Conservation (phyloP, 2,113 vertebrate genomes). For the Vimba vimba region DNA sequence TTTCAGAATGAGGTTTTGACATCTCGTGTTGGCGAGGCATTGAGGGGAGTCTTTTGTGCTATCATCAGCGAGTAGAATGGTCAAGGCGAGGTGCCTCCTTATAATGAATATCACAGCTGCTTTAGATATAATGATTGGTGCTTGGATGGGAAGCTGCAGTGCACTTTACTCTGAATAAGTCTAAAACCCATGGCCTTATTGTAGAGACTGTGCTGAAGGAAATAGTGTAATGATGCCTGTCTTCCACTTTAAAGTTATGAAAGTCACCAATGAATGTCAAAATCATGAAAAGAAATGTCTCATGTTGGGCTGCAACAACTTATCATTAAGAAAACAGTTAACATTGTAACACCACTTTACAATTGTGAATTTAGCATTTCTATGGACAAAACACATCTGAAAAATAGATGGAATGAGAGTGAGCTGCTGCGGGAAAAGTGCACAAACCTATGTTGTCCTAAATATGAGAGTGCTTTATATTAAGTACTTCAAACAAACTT, state of each 20-base stretch:
- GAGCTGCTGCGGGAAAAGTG: neutral
- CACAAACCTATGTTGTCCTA: neutral
- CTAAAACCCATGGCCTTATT: conserved; percentile 65
- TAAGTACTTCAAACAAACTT: no score
- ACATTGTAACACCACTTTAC: neutral
- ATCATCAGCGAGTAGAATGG: conserved; percentile 17
- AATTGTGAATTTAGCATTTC: neutral
- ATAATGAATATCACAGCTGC: conserved; percentile 44
- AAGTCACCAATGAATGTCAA: conserved; percentile 71
- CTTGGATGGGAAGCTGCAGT: conserved; percentile 23
- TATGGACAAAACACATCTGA: neutral
- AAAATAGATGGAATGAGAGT: neutral
- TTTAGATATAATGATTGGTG: conserved; percentile 24
- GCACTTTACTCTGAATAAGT: conserved; percentile 48
- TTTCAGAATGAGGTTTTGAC: neutral
- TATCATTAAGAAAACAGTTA: neutral
- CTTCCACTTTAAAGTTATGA: conserved; percentile 72
- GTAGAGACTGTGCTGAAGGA: conserved; percentile 72
- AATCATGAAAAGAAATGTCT: conserved; percentile 65
- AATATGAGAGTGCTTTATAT: neutral
- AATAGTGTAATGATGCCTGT: conserved; percentile 73
- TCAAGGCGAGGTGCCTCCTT: conserved; percentile 40
- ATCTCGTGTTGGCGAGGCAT: conserved; percentile 16
- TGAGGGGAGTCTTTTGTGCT: conserved; percentile 36
- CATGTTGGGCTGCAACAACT: conserved; percentile 14